Evolutionary conservation across 2,888 invertebrate genomes (phyloP).

Genomic region (Acrobasis repandana): DNA sequence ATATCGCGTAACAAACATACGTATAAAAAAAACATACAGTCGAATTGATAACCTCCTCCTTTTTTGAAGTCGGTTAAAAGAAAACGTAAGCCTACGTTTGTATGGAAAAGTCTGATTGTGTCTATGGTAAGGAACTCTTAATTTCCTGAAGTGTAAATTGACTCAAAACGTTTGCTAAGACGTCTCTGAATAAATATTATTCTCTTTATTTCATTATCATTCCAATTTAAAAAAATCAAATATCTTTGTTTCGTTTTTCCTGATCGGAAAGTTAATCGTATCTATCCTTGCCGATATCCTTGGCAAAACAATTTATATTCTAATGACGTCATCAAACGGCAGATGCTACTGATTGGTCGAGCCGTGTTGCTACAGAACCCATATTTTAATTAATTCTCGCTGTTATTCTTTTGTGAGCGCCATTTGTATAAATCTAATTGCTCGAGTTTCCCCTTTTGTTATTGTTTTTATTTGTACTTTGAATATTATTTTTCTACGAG

Average conservation of each 20-base stretch:
- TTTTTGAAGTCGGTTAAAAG: too few relatives aligned
- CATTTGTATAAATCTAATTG: conserved; percentile 8
- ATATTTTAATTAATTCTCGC: conserved; percentile 18
- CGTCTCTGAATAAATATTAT: neutral
- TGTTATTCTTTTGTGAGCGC: conserved; percentile 9
- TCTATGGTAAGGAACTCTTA: too few relatives aligned
- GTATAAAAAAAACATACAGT: too few relatives aligned
- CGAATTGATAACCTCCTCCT: too few relatives aligned
- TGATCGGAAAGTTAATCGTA: neutral
- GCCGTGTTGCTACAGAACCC: conserved; percentile 4
- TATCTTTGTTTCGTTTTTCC: neutral
- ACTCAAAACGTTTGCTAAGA: too few relatives aligned
- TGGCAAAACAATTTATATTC: conserved; percentile 36
- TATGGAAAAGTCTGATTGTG: too few relatives aligned
- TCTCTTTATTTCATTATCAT: neutral
- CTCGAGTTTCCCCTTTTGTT: neutral
- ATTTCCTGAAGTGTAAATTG: too few relatives aligned
- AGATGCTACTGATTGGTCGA: conserved; percentile 29
- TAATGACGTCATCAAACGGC: conserved; percentile 39
- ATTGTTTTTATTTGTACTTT: neutral
- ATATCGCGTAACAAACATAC: too few relatives aligned
- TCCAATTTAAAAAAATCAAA: too few relatives aligned
- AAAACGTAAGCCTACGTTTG: too few relatives aligned
- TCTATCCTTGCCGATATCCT: neutral
- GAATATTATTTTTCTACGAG: too few relatives aligned